Conservation (phyloP, 2,888 invertebrate genomes). For the Torymus auratus region DNA sequence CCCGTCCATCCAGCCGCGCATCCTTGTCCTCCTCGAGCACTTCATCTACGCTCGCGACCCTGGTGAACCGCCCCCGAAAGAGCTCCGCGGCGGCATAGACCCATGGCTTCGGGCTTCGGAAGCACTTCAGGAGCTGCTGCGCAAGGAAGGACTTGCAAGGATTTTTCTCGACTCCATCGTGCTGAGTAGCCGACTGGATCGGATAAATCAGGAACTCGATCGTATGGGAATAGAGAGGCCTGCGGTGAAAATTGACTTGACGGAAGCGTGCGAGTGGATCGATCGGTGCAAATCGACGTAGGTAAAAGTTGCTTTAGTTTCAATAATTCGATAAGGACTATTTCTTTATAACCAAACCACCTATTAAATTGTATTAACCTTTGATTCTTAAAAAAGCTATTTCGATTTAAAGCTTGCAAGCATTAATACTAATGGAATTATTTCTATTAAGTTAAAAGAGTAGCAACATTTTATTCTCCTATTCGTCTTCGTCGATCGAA, state of each 20-base stretch:
- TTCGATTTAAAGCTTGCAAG: no score
- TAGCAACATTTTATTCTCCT: no score
- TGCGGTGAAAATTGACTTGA: slow-evolving; percentile 57
- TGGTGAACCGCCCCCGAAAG: background rate
- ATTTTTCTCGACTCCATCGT: slow-evolving; percentile 66
- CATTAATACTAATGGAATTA: no score
- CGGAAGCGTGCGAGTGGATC: background rate
- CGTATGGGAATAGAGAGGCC: slow-evolving; percentile 61
- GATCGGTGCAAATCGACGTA: slow-evolving; percentile 6
- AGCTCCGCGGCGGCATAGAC: slow-evolving; percentile 51
- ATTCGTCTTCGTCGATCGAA: no score
- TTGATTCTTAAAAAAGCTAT: no score
- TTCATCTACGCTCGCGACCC: slow-evolving; percentile 61
- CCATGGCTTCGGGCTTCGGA: slow-evolving; percentile 60
- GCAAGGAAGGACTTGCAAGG: slow-evolving; percentile 63
- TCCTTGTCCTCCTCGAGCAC: slow-evolving; percentile 63
- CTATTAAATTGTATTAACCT: no score
- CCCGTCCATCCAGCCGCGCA: slow-evolving; percentile 65
- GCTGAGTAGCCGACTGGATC: slow-evolving; percentile 65
- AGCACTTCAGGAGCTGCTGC: slow-evolving; percentile 48
- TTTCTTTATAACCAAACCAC: no score
- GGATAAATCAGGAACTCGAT: slow-evolving; percentile 64
- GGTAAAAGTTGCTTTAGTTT: slow-evolving; percentile 30
- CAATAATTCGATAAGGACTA: no score
- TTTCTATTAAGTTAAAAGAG: no score